Base-by-base conservation (phyloP, 2,113 vertebrate genomes). In the Lophochroa leadbeateri region DNA sequence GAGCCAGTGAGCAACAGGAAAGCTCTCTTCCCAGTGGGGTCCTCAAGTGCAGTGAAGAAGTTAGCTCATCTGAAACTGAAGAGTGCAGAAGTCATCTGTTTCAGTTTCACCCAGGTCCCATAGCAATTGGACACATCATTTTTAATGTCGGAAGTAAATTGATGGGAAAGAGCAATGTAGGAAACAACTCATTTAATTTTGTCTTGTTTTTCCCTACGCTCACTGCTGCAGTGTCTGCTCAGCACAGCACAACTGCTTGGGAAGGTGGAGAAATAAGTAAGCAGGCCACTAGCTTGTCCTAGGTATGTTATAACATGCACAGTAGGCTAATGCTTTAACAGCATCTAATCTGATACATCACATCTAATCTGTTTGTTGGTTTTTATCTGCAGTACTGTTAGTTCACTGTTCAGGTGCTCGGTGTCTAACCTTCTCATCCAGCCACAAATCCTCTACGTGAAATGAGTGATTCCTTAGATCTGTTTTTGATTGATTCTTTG, bases 381-480 rank as follows among this genome's bases (percentile, higher is more conserved):
- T 96, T 96, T 96, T 96, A 94, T 97, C 96, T 95, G 78, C 81
- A 93, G 90, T 95, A 92, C 75, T 92, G 75, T 86, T 95, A 95
- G 88, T 41, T 92, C 88, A 93, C 81, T 96, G 89, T 61, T 94
- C 92, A 93, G 84, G 90, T 92, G 92, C 93, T 96, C 21, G 74
- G 83, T 89, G 81, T 92, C 74, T 92, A 94, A 86, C 68, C 83
- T 95, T 88, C 82, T 94, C 92, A 95, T 93, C 94, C 96, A 95
- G 82, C 96, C 86, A 96, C 90, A 96, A 92, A 89, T 92, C 94
- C 94, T 91, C 94, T 89, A 78, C 84, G 53, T 90, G 90, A 94
- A 96, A 94, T 93, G 81, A 96, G 81, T 63, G 83, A 90, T 95
- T 94, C 90, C 91, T 89, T 95, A 92, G 74, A 77, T 91, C 96